phyloP scores from a whole-genome alignment of 2,113 vertebrate species.

The Colistium nudipinnis region DNA sequence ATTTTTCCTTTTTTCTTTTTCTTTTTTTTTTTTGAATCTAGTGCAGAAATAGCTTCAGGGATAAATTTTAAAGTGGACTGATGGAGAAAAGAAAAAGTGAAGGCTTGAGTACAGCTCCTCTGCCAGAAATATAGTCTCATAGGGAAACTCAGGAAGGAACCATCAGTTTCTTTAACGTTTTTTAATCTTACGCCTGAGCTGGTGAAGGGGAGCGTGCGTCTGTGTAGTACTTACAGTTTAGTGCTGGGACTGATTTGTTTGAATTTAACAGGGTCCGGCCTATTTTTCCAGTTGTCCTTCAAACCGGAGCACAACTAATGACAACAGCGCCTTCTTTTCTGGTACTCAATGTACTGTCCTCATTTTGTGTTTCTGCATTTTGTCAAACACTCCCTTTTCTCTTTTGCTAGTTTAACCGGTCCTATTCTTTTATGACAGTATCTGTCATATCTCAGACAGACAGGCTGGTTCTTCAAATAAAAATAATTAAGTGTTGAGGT shows the following conservation, averaged over 20 bases:
- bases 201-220: constrained; percentile 20
- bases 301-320: constrained; percentile 1
- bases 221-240: constrained; percentile 29
- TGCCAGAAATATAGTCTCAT: constrained; percentile 30
- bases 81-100: constrained; percentile 32
- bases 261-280: not conserved
- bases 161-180: constrained; percentile 21
- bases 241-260: not conserved
- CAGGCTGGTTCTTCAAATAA: not conserved
- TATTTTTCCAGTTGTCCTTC: constrained; percentile 10
- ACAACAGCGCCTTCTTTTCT: not conserved
- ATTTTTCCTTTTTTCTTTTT: constrained; percentile 29
- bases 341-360: not conserved
- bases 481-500: constrained; percentile 13
- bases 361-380: not conserved
- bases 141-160: constrained; percentile 13
- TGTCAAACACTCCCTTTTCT: not conserved
- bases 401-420: not conserved
- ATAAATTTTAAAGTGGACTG: constrained; percentile 47
- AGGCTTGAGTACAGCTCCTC: constrained; percentile 26
- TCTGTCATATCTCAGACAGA: not conserved
- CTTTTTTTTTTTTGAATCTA: constrained; percentile 29
- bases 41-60: constrained; percentile 43
- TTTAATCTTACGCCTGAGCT: constrained; percentile 28
- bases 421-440: not conserved